A percentile compares a stretch with the other conserved stretches of the same genome.
Conservation (phyloP, 2,797 vertebrate species). For the Sus cebifrons region DNA sequence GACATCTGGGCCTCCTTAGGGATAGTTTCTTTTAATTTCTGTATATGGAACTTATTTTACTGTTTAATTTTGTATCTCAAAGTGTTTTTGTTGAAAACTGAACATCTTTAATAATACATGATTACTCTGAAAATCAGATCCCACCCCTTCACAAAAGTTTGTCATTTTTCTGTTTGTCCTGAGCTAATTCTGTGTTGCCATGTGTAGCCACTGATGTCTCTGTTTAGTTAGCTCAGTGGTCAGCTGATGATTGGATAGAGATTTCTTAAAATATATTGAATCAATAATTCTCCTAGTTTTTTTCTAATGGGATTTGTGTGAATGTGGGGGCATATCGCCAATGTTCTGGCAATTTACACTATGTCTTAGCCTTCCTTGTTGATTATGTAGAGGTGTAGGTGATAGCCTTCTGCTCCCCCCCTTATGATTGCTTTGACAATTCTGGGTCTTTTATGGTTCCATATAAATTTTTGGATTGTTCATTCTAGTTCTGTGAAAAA, state of each 20-base stretch:
- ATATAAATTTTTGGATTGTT: no score
- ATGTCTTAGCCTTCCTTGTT: not conserved
- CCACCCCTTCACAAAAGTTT: not conserved
- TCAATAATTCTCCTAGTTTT: not conserved
- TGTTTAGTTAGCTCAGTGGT: not conserved
- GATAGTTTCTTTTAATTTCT: conserved; percentile 15
- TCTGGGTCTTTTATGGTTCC: no score
- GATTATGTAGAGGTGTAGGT: not conserved
- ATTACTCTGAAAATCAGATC: not conserved
- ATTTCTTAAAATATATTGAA: not conserved
- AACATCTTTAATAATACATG: not conserved
- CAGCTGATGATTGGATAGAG: not conserved
- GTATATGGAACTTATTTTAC: not conserved
- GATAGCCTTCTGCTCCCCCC: no score
- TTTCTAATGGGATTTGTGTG: not conserved
- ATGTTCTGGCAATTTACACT: not conserved
- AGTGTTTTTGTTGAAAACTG: conserved; percentile 19
- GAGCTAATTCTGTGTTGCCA: not conserved
- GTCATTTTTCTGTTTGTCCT: not conserved
- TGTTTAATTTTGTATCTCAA: not conserved
- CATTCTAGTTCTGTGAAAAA: no score
- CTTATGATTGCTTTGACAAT: no score
- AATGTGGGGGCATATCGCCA: not conserved
- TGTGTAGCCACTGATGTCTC: not conserved
- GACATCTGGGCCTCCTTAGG: not conserved